A percentile compares a stretch with the other conserved stretches of the same genome.
phyloP scores from a whole-genome alignment of 2,797 vertebrate genomes.

The Trichosurus vulpecula region DNA sequence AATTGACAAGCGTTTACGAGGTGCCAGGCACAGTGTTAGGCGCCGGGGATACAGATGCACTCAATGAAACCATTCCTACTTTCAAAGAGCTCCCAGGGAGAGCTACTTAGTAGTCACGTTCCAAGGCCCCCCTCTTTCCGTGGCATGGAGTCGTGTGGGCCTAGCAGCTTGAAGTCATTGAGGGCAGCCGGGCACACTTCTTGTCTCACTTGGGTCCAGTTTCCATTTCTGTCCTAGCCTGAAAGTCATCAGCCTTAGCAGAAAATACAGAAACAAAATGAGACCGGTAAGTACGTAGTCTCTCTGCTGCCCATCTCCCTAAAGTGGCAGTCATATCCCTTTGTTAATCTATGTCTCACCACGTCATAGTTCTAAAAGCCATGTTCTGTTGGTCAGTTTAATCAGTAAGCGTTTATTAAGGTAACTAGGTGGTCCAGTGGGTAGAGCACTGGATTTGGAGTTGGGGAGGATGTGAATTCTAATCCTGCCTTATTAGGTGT shows the following conservation, averaged over 20 bases:
- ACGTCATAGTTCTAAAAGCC: background rate
- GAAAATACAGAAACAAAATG: background rate
- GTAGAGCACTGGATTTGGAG: background rate
- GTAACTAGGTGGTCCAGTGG: background rate
- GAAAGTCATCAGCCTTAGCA: background rate
- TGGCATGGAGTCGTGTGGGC: background rate
- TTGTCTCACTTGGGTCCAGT: background rate
- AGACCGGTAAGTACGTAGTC: background rate
- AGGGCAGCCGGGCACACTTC: background rate
- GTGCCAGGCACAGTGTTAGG: background rate
- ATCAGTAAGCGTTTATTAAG: background rate
- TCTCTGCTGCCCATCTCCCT: background rate
- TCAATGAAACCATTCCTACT: background rate
- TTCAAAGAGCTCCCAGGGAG: background rate
- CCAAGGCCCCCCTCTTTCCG: background rate
- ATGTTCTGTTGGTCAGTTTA: background rate
- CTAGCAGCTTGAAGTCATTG: background rate
- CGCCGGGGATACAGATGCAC: background rate
- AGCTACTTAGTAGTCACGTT: background rate
- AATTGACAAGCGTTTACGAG: background rate
- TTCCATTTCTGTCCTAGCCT: background rate
- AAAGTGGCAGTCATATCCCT: too few species aligned
- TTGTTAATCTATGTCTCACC: background rate
- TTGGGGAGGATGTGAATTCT: background rate
- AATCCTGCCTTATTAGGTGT: too few species aligned